These are phyloP conservation scores for Megastigmus dorsalis DNA, from an alignment of 2,888 invertebrate genomes.

Conservation along the genomic window DNA sequence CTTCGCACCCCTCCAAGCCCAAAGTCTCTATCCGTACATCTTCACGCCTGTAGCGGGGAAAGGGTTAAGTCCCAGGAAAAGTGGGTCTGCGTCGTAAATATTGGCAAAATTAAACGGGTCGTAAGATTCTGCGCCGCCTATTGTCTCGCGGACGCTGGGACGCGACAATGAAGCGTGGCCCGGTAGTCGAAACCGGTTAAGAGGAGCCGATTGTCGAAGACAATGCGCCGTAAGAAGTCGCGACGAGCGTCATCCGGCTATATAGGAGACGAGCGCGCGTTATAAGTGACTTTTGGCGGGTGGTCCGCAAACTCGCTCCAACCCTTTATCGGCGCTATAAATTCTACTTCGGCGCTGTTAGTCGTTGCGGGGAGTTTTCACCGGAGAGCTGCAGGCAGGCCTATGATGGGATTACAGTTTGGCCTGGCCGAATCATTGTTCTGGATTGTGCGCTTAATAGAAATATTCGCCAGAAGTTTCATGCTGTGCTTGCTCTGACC, in stretches of 20 bases:
- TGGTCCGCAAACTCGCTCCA: background rate
- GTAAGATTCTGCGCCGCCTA: background rate
- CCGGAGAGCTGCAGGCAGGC: conserved; percentile 23
- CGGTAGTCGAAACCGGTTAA: conserved; percentile 41
- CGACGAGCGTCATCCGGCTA: background rate
- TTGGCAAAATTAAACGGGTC: conserved; percentile 25
- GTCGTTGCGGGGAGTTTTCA: conserved; percentile 19
- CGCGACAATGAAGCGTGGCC: background rate
- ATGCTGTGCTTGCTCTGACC: too few species aligned
- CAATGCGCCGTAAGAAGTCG: too few species aligned
- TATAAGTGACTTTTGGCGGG: background rate
- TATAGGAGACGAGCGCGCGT: background rate
- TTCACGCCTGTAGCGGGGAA: too few species aligned
- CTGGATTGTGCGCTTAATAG: conserved; percentile 40
- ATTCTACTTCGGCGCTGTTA: conserved; percentile 17
- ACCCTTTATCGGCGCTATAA: conserved; percentile 38
- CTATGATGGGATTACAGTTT: conserved; percentile 1
- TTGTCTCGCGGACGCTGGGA: too few species aligned
- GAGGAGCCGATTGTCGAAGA: conserved; percentile 19
- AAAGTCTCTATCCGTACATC: too few species aligned
- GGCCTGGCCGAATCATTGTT: conserved; percentile 18
- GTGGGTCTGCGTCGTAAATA: conserved; percentile 36
- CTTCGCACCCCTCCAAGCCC: too few species aligned
- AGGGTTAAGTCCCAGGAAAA: conserved; percentile 1
- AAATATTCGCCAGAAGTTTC: conserved; percentile 21